Conservation (phyloP, 2,797 vertebrate genomes). For the Capromys pilorides region DNA sequence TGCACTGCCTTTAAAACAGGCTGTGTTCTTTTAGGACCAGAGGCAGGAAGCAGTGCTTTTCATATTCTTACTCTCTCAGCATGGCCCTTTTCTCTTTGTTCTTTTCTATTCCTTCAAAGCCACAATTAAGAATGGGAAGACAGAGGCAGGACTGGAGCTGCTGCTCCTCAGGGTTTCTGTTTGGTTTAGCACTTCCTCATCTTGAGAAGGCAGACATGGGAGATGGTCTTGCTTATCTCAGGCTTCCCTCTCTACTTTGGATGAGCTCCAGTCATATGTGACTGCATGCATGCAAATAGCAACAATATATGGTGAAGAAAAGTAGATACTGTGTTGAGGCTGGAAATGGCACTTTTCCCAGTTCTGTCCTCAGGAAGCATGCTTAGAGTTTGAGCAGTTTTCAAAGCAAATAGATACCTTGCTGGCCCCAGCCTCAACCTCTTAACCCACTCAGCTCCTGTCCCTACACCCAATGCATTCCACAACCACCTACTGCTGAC, state of each 20-base stretch:
- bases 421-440: not conserved
- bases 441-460: not conserved
- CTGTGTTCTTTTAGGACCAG: not conserved
- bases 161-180: not conserved
- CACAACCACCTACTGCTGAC: not conserved
- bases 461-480: not conserved
- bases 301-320: not conserved
- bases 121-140: not conserved
- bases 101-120: not conserved
- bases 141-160: not conserved
- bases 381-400: not conserved
- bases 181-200: not conserved
- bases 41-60: not conserved
- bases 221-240: not conserved
- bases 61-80: not conserved
- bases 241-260: not conserved
- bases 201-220: not conserved
- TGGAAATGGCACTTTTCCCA: not conserved
- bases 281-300: not conserved
- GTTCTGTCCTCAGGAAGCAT: not conserved
- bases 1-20: fast-evolving
- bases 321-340: fast-evolving
- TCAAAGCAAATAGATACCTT: not conserved
- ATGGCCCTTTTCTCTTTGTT: not conserved
- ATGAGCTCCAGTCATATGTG: not conserved